Conservation (phyloP, 2,797 vertebrate genomes). For the Novumbra hubbsi region DNA sequence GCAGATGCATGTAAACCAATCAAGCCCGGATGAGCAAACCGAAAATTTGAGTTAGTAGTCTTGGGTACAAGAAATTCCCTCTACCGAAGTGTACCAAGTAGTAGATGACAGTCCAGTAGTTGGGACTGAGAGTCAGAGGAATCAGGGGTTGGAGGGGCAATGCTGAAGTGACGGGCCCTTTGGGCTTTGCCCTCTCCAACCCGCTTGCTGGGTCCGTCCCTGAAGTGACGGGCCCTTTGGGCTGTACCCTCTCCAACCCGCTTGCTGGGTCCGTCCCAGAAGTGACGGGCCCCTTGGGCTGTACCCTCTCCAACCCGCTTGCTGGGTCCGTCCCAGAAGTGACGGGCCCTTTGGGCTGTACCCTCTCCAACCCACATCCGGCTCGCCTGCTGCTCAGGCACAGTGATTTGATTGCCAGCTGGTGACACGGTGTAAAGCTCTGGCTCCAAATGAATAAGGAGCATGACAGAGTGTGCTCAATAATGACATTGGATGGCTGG, state of each 20-base stretch:
- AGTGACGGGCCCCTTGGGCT: not conserved
- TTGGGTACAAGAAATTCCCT: not conserved
- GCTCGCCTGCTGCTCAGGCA: slow-evolving; percentile 50
- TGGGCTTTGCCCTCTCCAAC: too few relatives aligned
- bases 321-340: not conserved
- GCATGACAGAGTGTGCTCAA: slow-evolving; percentile 60
- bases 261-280: too few relatives aligned
- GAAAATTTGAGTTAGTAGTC: not conserved
- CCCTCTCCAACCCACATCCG: slow-evolving; percentile 40
- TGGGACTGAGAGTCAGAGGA: not conserved
- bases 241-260: too few relatives aligned
- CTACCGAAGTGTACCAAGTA: not conserved
- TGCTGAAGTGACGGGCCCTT: too few relatives aligned
- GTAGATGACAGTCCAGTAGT: not conserved
- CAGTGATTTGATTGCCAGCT: slow-evolving; percentile 67
- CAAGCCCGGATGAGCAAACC: not conserved
- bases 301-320: slow-evolving; percentile 45
- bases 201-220: too few relatives aligned
- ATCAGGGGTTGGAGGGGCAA: too few relatives aligned
- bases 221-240: too few relatives aligned
- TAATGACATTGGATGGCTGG: slow-evolving; percentile 47
- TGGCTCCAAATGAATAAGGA: slow-evolving; percentile 69
- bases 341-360: slow-evolving; percentile 32
- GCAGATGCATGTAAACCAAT: not conserved
- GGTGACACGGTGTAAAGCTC: slow-evolving; percentile 69